Evolutionary conservation across 1,140 invertebrate species (phyloP), one percentile per base, ranked within the genome.

Genomic region (Agrilus planipennis): DNA sequence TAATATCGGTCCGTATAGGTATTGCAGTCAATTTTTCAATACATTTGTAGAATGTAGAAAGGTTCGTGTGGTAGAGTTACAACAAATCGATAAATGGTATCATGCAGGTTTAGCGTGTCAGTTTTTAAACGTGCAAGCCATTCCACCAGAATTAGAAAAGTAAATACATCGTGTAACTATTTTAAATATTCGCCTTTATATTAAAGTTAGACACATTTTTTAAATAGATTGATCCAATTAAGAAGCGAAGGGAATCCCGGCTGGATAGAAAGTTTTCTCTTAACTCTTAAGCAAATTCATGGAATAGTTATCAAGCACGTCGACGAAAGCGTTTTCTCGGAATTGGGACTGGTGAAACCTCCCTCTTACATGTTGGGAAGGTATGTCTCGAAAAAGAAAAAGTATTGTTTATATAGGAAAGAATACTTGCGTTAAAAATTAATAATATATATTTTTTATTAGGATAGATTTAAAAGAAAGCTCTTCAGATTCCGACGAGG

Each of bases 181-280:
- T 17, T 28, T 18, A 20, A 25, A 36, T 12, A 27, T 2, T 35
- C 22, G 16, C 28, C 25, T 22, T 42, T 34, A 18, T 28, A 49
- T 50, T 39, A 75, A 73, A 53, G 52, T 71, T 1, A n/a, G n/a
- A n/a, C n/a, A n/a, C n/a, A n/a, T n/a, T n/a, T n/a, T n/a, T n/a
- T n/a, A n/a, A n/a, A n/a, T n/a, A n/a, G n/a, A n/a, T n/a, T n/a
- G n/a, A 69, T 77, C 36, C 71, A 76, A 53, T 63, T 64, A 42
- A 68, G 65, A 47, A 75, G 73, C 47, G 54, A 61, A 18, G 75
- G 75, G 0, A 70, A 74, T 57, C 71, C 75, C 3, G 76, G 76
- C 2, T 78, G 75, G 75, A 71, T 78, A 34, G 70, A 78, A 52
- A 75, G 69, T 52, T 77, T 74, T 46, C 53, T 78, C 4, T 54